Evolutionary conservation across 2,888 invertebrate genomes (phyloP).

Genomic region (Papilio gigon): DNA sequence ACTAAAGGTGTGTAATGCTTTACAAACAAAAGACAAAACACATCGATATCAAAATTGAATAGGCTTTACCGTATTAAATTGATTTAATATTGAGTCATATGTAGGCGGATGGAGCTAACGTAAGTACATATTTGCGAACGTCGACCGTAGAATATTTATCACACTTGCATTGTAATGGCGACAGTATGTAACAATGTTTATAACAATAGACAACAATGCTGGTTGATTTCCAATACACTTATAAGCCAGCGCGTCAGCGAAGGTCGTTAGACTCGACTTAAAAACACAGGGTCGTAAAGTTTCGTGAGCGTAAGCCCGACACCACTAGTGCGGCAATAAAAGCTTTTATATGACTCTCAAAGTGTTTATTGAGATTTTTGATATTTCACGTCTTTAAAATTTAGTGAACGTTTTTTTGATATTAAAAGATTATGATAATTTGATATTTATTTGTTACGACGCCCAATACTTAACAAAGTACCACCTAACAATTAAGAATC

Average conservation of each 20-base stretch:
- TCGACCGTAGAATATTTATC: slow-evolving; percentile 7
- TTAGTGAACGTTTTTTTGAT: slow-evolving; percentile 5
- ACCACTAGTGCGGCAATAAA: slow-evolving; percentile 47
- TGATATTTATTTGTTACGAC: not conserved
- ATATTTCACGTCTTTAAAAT: slow-evolving; percentile 40
- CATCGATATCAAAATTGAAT: slow-evolving; percentile 4
- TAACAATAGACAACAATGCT: slow-evolving; percentile 51
- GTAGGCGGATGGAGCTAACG: slow-evolving; percentile 14
- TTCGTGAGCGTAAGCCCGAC: slow-evolving; percentile 45
- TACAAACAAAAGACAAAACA: too few species aligned
- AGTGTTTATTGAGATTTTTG: slow-evolving; percentile 48
- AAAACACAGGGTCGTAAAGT: slow-evolving; percentile 57
- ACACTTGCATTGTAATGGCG: slow-evolving; percentile 1
- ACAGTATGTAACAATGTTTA: slow-evolving; percentile 47
- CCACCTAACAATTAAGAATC: too few species aligned
- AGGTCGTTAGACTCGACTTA: slow-evolving; percentile 60
- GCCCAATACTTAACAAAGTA: too few species aligned
- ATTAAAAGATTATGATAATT: not conserved
- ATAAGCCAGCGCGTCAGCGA: slow-evolving; percentile 48
- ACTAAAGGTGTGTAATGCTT: too few species aligned
- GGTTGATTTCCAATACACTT: slow-evolving; percentile 55
- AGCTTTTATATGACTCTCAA: slow-evolving; percentile 46
- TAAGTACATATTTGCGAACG: slow-evolving; percentile 1
- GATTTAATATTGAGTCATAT: not conserved
- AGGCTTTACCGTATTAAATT: slow-evolving; percentile 23